These are phyloP conservation scores for Bergia sp. DNA, from an alignment of 92 coral and sea anemone genomes.

Conservation along the genomic window DNA sequence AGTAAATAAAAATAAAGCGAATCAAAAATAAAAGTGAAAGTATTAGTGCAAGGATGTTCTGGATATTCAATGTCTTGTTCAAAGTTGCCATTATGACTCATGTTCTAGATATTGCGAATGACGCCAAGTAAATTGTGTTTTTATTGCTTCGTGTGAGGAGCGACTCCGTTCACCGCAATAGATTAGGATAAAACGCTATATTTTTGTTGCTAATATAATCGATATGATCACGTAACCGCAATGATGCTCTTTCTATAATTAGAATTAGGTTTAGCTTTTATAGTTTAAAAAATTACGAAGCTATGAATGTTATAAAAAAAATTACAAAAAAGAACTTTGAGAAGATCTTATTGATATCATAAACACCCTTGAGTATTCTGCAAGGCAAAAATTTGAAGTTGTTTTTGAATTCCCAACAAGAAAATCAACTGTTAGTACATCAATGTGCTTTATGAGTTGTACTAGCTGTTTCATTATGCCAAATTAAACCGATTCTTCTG, in stretches of 20 bases:
- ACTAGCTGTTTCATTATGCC: no score
- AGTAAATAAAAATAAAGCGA: not conserved
- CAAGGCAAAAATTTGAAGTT: no score
- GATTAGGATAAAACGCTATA: conserved; percentile 33
- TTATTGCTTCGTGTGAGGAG: conserved; percentile 30
- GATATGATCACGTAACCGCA: conserved; percentile 2
- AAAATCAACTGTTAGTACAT: no score
- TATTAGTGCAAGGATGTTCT: not conserved
- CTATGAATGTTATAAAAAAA: not conserved
- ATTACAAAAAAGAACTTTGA: not conserved
- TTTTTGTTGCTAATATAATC: conserved; percentile 6
- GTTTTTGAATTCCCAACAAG: no score
- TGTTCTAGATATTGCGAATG: not conserved
- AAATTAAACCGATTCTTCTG: no score
- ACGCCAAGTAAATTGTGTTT: conserved; percentile 14
- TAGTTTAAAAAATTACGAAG: not conserved
- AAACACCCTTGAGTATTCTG: no score
- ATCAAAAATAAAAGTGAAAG: no score
- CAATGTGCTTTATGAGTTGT: no score
- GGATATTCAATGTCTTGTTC: not conserved
- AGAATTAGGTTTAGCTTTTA: not conserved
- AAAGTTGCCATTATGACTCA: conserved; percentile 1
- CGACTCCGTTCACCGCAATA: not conserved
- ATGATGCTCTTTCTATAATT: not conserved
- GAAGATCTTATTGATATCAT: no score